phyloP scores from a whole-genome alignment of 2,113 vertebrate genomes.

The Hipposideros armiger region DNA sequence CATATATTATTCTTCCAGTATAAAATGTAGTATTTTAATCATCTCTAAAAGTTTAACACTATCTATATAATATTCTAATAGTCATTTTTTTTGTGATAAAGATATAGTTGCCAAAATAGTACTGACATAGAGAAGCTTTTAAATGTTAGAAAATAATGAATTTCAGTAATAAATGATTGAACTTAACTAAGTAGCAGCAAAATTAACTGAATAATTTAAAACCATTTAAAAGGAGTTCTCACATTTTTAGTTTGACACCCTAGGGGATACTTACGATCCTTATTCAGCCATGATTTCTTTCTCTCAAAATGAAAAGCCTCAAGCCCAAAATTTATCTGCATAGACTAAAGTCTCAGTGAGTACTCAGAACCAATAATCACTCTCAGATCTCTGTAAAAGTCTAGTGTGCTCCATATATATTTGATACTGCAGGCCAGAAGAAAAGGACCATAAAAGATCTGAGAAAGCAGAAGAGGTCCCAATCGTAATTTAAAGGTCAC shows the following conservation, averaged over 20 bases:
- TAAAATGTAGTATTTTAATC: neutral
- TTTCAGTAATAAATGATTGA: neutral
- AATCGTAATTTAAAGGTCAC: neutral
- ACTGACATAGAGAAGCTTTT: neutral
- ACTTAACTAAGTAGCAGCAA: neutral
- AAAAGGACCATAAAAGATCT: neutral
- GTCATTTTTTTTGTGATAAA: neutral
- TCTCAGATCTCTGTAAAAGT: neutral
- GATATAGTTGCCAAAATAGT: neutral
- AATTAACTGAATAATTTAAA: neutral
- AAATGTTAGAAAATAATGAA: conserved; percentile 7
- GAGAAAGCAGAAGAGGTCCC: neutral
- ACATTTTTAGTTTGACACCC: neutral
- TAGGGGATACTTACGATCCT: neutral
- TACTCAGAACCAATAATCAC: neutral
- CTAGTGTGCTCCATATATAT: neutral
- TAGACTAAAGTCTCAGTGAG: neutral
- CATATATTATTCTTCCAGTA: neutral
- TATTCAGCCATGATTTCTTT: neutral
- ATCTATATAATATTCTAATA: conserved; percentile 5
- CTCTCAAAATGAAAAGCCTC: neutral
- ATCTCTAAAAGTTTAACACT: neutral
- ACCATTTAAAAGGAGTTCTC: neutral
- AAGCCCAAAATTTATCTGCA: neutral
- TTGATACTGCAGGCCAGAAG: neutral